Evolutionary conservation across 2,888 invertebrate species (phyloP).

Genomic region (Nymphalis urticae): DNA sequence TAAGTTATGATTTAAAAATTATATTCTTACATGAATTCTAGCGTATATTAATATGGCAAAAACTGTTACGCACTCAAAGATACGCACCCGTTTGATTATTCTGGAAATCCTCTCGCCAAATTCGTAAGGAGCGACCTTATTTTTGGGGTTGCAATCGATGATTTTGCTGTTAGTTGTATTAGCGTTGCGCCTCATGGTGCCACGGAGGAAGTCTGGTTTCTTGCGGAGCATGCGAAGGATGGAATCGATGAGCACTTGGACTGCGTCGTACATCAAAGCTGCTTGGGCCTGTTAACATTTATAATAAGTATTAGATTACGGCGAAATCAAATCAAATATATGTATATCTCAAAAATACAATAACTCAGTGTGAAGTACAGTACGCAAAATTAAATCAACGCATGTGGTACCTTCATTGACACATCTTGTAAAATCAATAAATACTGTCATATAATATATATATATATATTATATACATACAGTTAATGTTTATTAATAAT

Average conservation of each 20-base stretch:
- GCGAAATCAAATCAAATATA: no score
- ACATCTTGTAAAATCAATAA: no score
- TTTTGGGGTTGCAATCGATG: constrained; percentile 90
- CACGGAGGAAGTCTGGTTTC: constrained; percentile 89
- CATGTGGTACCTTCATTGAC: no score
- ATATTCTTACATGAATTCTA: not conserved
- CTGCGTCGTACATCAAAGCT: constrained; percentile 96
- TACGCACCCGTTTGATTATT: constrained; percentile 87
- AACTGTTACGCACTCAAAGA: not conserved
- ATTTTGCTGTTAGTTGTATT: constrained; percentile 75
- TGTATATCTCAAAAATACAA: not conserved
- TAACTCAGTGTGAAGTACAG: no score
- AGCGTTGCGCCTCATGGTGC: constrained; percentile 73
- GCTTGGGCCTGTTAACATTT: constrained; percentile 88
- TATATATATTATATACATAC: no score
- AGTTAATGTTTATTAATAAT: no score
- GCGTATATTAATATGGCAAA: not conserved
- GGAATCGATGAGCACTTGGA: constrained; percentile 93
- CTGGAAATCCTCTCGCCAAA: constrained; percentile 93
- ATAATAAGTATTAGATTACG: no score
- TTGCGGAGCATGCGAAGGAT: constrained; percentile 90
- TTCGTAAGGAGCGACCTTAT: constrained; percentile 90
- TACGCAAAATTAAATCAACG: no score
- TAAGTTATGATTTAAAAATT: no score
- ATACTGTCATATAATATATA: no score